A percentile compares a stretch with the other conserved stretches of the same genome.
Evolutionary conservation across 2,113 vertebrate species (phyloP).

Genomic region (Ochotona princeps): DNA sequence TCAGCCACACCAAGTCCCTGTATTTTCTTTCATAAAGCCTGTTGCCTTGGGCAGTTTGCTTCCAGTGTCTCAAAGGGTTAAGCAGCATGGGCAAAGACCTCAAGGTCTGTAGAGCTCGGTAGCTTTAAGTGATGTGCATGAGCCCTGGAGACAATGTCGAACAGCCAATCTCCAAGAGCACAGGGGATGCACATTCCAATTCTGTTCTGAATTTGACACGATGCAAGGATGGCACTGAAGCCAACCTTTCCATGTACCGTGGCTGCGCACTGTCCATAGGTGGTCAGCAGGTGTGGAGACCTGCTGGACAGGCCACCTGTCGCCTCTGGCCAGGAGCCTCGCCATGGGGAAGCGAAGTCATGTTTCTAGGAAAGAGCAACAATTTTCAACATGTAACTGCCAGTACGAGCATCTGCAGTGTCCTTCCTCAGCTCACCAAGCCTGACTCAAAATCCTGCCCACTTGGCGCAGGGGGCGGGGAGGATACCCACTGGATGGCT

Average conservation of each 20-base stretch:
- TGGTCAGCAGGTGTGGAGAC: neutral
- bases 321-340: neutral
- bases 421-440: neutral
- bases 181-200: neutral
- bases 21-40: neutral
- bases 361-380: neutral
- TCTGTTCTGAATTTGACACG: neutral
- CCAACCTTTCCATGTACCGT: neutral
- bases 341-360: neutral
- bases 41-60: neutral
- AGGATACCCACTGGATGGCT: neutral
- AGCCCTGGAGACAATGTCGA: neutral
- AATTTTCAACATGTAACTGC: neutral
- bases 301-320: neutral
- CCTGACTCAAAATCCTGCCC: neutral
- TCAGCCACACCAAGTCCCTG: neutral
- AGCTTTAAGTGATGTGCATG: neutral
- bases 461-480: too few relatives aligned
- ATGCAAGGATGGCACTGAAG: neutral
- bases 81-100: neutral
- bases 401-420: neutral
- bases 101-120: neutral
- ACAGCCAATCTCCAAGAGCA: neutral
- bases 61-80: neutral
- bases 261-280: neutral